Evolutionary conservation across 2,113 vertebrate genomes (phyloP), one percentile per base, ranked within the genome.

Genomic region (Upupa epops): DNA sequence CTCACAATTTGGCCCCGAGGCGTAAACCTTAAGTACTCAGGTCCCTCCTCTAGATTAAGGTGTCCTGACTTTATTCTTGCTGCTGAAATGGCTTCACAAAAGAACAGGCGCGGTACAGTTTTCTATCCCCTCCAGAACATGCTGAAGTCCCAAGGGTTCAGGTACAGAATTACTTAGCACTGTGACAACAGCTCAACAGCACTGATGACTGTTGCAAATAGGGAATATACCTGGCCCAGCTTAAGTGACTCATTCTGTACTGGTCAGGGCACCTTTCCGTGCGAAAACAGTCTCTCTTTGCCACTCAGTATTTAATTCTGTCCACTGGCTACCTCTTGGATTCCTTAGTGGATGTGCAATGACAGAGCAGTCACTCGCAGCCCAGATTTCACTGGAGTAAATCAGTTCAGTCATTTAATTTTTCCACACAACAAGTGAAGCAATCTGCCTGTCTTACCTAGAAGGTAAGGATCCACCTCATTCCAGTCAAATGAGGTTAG

Each of bases 401-500:
- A 80, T n/a, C n/a, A n/a, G n/a, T 17, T 37, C 48, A 25, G 29
- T 49, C 15, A 15, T 42, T 75, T 20, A 4, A 1, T 40, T 64
- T 32, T 26, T 79, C 45, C 49, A 52, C 6, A 13, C 24, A 9
- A 24, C 64, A 65, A 54, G 3, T 2, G 9, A 14, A 63, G 25
- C 16, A 13, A 52, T 83, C 56, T 55, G 66, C 19, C 55, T 89
- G 28, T 26, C 97, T 98, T 96, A 99, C 99, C 99, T 51, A 99
- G 97, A 77, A 99, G 98, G 96, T 99, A 99, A 60, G 99, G 99
- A 93, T 99, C 99, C 66, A 99, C 99, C 96, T 99, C 99, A 70
- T 99, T 99, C 99, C 99, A 99, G 97, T 99, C 99, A 94, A 99
- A 99, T 19, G 99, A 99, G 20, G 99, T 99, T 92, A 99, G 97